Evolutionary conservation across 2,888 invertebrate genomes (phyloP).

Genomic region (Polydesmus complanatus): DNA sequence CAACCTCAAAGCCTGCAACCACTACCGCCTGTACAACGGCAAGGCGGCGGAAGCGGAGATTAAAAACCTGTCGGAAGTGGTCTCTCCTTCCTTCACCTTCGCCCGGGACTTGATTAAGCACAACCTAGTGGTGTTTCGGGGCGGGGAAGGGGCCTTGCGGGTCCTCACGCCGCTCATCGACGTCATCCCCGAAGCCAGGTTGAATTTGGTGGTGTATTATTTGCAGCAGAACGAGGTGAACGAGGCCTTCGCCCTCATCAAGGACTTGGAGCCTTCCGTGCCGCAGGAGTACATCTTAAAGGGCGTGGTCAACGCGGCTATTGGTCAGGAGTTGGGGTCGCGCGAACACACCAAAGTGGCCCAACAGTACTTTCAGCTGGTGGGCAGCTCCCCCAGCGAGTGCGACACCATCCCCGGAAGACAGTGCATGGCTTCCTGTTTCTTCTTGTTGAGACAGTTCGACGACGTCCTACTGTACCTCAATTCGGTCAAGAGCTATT

Average conservation of each 20-base stretch:
- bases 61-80: conserved; percentile 56
- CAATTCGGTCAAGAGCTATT: conserved; percentile 85
- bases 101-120: conserved; percentile 87
- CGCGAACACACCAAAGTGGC: conserved; percentile 87
- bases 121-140: conserved; percentile 86
- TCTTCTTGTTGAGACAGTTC: conserved; percentile 85
- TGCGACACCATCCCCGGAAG: conserved; percentile 83
- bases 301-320: conserved; percentile 84
- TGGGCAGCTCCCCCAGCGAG: conserved; percentile 91
- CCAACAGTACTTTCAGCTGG: conserved; percentile 89
- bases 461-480: conserved; percentile 93
- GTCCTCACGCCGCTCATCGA: conserved; percentile 81
- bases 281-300: conserved; percentile 93
- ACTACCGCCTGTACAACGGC: conserved; percentile 77
- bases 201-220: conserved; percentile 90
- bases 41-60: conserved; percentile 76
- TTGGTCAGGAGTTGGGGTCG: conserved; percentile 83
- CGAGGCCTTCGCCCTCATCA: conserved; percentile 76
- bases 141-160: conserved; percentile 86
- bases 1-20: conserved; percentile 78
- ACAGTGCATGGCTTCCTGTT: conserved; percentile 96
- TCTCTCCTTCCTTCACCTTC: conserved; percentile 51
- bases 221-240: conserved; percentile 68
- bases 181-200: conserved; percentile 87
- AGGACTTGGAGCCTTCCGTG: conserved; percentile 80